Evolutionary conservation across 92 coral and sea anemone species (phyloP).

Genomic region (Epizoanthus illoricatus): DNA sequence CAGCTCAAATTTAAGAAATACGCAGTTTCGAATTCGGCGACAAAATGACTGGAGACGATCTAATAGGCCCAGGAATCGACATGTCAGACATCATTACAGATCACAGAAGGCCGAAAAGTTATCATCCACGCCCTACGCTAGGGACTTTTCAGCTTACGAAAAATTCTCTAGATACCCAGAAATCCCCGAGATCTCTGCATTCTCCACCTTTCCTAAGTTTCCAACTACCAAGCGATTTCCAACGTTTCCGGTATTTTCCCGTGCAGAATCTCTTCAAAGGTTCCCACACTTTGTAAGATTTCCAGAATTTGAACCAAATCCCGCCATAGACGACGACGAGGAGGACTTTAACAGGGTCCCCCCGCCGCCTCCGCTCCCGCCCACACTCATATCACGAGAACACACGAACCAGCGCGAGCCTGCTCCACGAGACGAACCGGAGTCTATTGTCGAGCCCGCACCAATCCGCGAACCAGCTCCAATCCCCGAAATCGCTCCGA

Average conservation of each 20-base stretch:
- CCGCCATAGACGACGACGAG: slow-evolving; percentile 19
- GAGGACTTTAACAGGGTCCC: not conserved
- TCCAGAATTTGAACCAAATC: not conserved
- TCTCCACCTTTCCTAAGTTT: slow-evolving; percentile 23
- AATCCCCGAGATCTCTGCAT: slow-evolving; percentile 23
- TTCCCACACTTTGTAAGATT: slow-evolving; percentile 11
- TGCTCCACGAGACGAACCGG: slow-evolving; percentile 24
- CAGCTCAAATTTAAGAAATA: not conserved
- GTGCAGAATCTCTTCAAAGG: not conserved
- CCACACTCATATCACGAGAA: slow-evolving; percentile 36
- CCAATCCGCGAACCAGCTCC: slow-evolving; percentile 37
- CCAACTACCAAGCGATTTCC: slow-evolving; percentile 12
- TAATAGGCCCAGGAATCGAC: too few relatives aligned
- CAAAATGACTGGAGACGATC: not conserved
- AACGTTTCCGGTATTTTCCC: slow-evolving; percentile 13
- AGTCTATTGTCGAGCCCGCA: slow-evolving; percentile 33
- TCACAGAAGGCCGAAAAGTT: not conserved
- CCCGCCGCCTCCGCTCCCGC: slow-evolving; percentile 33
- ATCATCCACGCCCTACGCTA: not conserved
- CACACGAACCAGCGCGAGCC: slow-evolving; percentile 30
- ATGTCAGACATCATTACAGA: not conserved
- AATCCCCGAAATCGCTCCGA: slow-evolving; percentile 39
- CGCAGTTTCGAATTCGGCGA: not conserved
- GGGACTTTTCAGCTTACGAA: slow-evolving; percentile 1
- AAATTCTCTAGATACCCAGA: slow-evolving; percentile 11